phyloP scores from a whole-genome alignment of 2,888 invertebrate species.

The Acanthosepion pharaonis region DNA sequence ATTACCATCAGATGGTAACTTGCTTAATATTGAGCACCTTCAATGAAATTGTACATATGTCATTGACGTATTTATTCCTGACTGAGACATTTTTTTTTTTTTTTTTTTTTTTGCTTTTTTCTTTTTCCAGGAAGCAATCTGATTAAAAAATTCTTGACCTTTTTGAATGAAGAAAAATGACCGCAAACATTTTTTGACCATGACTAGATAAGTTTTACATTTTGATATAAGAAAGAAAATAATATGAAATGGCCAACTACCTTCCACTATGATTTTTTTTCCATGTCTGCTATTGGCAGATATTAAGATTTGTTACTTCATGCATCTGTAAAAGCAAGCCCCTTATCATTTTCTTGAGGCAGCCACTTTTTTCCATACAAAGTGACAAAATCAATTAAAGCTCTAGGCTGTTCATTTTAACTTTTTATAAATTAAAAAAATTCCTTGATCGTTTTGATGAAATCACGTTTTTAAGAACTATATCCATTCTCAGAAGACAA shows the following conservation, averaged over 20 bases:
- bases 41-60: conserved; percentile 9
- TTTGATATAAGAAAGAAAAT: conserved; percentile 6
- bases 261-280: neutral
- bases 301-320: neutral
- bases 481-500: neutral
- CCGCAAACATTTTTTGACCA: neutral
- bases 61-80: conserved; percentile 22
- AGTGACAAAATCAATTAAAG: neutral
- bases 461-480: neutral
- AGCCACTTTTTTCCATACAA: neutral
- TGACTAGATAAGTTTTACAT: conserved; percentile 33
- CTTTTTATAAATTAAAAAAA: neutral
- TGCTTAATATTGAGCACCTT: neutral
- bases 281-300: neutral
- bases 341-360: neutral
- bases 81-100: neutral
- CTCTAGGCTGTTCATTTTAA: neutral
- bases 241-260: neutral
- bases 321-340: conserved; percentile 9
- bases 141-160: neutral
- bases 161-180: conserved; percentile 33
- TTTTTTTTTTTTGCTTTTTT: neutral
- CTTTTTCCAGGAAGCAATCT: neutral
- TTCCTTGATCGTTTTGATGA: neutral
- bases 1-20: neutral